Conservation (phyloP, 2,888 invertebrate species). For the Cinara cedri region DNA sequence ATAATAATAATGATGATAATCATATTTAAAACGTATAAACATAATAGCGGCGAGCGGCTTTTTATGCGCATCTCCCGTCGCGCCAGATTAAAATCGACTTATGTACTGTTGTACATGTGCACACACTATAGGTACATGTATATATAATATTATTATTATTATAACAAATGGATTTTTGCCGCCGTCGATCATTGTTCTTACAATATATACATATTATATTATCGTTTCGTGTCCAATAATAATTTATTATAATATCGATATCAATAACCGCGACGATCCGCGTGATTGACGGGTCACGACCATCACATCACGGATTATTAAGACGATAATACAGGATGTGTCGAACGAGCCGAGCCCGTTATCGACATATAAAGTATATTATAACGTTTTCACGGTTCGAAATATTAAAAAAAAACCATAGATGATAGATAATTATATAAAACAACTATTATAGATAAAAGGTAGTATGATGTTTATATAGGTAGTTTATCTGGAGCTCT, state of each 20-base stretch:
- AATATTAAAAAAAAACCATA: no score
- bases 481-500: no score
- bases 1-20: background rate
- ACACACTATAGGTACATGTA: background rate
- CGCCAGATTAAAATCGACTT: conserved; percentile 41
- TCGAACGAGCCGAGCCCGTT: background rate
- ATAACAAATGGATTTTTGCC: conserved; percentile 1
- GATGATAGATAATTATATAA: no score
- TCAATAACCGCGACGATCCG: conserved; percentile 14
- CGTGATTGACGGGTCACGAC: conserved; percentile 34
- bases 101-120: background rate
- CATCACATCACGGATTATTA: background rate
- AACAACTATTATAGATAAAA: no score
- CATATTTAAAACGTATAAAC: no score
- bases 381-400: background rate
- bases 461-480: no score
- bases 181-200: conserved; percentile 38
- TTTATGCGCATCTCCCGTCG: conserved; percentile 10
- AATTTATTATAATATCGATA: conserved; percentile 15
- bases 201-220: background rate
- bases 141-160: conserved; percentile 13
- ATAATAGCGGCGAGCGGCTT: background rate
- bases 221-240: conserved; percentile 12
- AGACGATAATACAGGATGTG: background rate
- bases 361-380: background rate